phyloP scores from a whole-genome alignment of 2,113 vertebrate genomes.

The Uria aalge region DNA sequence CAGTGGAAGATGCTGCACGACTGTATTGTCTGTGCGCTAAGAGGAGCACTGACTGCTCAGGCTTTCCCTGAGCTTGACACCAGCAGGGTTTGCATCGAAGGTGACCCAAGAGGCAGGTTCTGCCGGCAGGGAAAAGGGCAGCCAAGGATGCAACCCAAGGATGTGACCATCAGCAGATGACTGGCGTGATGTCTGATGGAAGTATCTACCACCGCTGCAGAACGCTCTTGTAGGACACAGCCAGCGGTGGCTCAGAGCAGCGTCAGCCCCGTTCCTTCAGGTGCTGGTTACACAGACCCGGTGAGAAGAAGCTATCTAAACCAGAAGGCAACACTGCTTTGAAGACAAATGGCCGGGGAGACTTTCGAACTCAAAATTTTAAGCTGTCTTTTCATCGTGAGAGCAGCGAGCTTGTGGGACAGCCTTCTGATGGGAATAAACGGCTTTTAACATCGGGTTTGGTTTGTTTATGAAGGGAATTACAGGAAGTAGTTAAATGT shows the following conservation, averaged over 20 bases:
- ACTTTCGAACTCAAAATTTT: neutral
- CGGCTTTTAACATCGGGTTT: neutral
- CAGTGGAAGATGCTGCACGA: neutral
- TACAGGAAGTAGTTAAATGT: neutral
- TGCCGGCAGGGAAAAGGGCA: neutral
- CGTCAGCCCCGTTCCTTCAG: neutral
- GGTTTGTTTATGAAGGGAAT: neutral
- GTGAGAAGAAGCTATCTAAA: neutral
- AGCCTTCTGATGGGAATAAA: neutral
- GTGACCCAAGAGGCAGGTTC: rapidly evolving
- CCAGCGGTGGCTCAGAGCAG: neutral
- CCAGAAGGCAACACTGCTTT: neutral
- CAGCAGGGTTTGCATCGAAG: neutral
- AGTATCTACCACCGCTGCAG: neutral
- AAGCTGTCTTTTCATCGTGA: neutral
- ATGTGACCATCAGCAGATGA: neutral
- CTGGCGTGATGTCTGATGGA: rapidly evolving
- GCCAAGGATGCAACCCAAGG: neutral
- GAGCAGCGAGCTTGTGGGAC: neutral
- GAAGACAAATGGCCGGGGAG: neutral
- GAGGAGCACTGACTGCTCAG: neutral
- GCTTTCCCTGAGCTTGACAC: neutral
- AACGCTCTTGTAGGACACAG: neutral
- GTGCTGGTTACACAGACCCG: neutral
- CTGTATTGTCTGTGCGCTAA: neutral